Percentiles rank a stretch among this genome's conserved stretches.
These are phyloP conservation scores for Kuschelorhynchus macadamiae DNA, from an alignment of 2,888 invertebrate species.

Conservation along the genomic window DNA sequence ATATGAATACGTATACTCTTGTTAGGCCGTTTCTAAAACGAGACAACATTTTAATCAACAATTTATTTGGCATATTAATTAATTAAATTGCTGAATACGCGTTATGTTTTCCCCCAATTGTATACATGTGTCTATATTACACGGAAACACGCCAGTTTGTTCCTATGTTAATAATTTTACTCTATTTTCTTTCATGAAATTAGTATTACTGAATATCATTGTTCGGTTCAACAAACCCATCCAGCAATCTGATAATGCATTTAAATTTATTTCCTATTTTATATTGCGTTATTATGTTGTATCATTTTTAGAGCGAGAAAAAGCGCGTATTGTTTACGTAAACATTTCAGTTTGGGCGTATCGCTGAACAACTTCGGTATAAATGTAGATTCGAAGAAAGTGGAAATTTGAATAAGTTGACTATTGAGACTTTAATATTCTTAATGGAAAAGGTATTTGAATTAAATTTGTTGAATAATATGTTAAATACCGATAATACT, in stretches of 20 bases:
- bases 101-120: too few relatives aligned
- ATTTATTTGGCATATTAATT: too few relatives aligned
- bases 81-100: too few relatives aligned
- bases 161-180: slow-evolving; percentile 8
- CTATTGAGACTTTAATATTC: too few relatives aligned
- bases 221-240: slow-evolving; percentile 34
- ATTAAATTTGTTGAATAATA: too few relatives aligned
- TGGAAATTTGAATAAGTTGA: too few relatives aligned
- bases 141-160: not conserved
- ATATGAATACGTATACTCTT: too few relatives aligned
- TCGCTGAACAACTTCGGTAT: slow-evolving; percentile 17
- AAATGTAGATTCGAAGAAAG: too few relatives aligned
- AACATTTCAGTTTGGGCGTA: slow-evolving; percentile 13
- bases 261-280: slow-evolving; percentile 44
- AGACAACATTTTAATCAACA: too few relatives aligned
- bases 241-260: slow-evolving; percentile 39
- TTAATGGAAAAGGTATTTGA: too few relatives aligned
- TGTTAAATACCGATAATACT: too few relatives aligned
- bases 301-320: slow-evolving; percentile 24
- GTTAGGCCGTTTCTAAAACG: too few relatives aligned
- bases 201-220: slow-evolving; percentile 20
- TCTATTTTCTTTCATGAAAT: slow-evolving; percentile 20
- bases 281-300: slow-evolving; percentile 25
- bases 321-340: slow-evolving; percentile 22
- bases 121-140: not conserved